Percentiles rank a stretch among this genome's conserved stretches.
These are phyloP conservation scores for Glossophaga mutica DNA, from an alignment of 2,797 vertebrate genomes.

Conservation along the genomic window DNA sequence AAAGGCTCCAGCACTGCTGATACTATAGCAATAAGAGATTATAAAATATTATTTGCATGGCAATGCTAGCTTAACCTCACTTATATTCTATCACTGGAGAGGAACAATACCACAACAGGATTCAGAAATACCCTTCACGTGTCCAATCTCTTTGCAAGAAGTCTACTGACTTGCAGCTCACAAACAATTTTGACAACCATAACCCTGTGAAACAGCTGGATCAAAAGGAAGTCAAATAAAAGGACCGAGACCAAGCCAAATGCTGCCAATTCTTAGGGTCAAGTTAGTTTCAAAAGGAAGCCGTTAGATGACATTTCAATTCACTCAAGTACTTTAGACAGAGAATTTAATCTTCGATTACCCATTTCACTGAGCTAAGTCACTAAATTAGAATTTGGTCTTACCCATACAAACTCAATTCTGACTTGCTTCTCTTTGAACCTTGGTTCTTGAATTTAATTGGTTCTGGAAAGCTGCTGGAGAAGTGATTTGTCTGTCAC, in stretches of 20 bases:
- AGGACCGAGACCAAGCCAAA: conserved; percentile 36
- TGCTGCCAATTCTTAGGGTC: not conserved
- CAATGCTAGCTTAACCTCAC: not conserved
- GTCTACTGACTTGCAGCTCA: not conserved
- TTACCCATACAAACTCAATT: conserved; percentile 32
- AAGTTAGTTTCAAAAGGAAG: conserved; percentile 37
- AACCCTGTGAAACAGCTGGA: conserved; percentile 26
- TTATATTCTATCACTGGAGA: conserved; percentile 11
- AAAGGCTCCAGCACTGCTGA: not conserved
- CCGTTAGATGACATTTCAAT: conserved; percentile 33
- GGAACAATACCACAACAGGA: not conserved
- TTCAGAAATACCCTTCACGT: not conserved
- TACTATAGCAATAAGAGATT: not conserved
- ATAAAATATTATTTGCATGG: conserved; percentile 9
- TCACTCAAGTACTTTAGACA: conserved; percentile 34
- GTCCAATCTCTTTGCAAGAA: conserved; percentile 19
- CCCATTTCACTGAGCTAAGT: not conserved
- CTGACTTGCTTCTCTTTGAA: conserved; percentile 31
- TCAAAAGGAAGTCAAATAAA: conserved; percentile 24
- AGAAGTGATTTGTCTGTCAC: not conserved
- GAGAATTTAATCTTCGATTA: conserved; percentile 50
- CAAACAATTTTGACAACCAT: conserved; percentile 17
- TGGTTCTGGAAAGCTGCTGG: not conserved
- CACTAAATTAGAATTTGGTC: conserved; percentile 40
- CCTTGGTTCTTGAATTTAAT: not conserved